These are phyloP conservation scores for Branchinecta lindahli DNA, from an alignment of 1,140 invertebrate genomes.

Conservation along the genomic window DNA sequence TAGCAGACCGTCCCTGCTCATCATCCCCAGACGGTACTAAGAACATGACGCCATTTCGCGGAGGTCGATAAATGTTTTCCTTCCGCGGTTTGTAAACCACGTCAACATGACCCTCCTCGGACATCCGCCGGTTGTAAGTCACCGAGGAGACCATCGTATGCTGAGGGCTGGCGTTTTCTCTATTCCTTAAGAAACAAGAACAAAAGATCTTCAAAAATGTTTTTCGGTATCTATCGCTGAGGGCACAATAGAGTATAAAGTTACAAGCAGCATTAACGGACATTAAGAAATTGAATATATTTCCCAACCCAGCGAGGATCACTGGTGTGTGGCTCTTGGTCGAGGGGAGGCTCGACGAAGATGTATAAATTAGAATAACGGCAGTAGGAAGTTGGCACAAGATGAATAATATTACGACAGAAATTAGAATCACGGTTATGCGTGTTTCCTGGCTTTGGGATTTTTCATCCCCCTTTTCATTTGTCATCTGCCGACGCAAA, in stretches of 20 bases:
- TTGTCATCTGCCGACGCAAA: conserved; percentile 39
- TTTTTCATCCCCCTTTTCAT: conserved; percentile 28
- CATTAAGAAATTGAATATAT: conserved; percentile 54
- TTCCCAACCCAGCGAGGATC: conserved; percentile 41
- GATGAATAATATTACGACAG: conserved; percentile 54
- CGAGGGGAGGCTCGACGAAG: conserved; percentile 31
- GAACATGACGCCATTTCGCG: not conserved
- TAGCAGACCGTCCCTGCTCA: no score
- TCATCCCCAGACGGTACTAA: no score
- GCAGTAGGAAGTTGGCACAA: conserved; percentile 54
- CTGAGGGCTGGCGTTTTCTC: not conserved
- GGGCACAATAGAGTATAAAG: conserved; percentile 58
- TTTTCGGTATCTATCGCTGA: conserved; percentile 55
- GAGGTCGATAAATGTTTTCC: conserved; percentile 7
- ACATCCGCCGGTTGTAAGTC: not conserved
- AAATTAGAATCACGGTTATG: conserved; percentile 56
- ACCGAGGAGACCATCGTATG: not conserved
- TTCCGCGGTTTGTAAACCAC: not conserved
- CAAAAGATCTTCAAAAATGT: conserved; percentile 47
- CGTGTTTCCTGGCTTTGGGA: conserved; percentile 44
- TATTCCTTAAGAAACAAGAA: conserved; percentile 14
- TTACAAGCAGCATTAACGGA: conserved; percentile 53
- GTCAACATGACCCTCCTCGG: not conserved
- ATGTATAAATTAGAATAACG: conserved; percentile 36
- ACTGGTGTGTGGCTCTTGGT: conserved; percentile 30